Conservation (phyloP, 2,113 vertebrate genomes). For the Cnemophilus loriae region DNA sequence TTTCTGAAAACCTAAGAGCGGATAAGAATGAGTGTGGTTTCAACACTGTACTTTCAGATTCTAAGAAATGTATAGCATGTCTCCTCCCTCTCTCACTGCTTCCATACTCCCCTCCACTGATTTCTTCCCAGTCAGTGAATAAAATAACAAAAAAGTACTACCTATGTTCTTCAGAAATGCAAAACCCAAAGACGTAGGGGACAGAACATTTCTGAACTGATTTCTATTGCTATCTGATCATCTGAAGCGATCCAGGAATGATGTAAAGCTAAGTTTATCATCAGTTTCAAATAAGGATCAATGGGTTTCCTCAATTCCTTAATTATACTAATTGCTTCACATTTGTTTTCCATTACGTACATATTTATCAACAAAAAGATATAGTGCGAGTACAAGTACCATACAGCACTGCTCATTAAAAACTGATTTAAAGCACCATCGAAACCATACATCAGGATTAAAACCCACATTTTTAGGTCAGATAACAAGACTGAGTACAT, state of each 20-base stretch:
- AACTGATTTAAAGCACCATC: conserved; percentile 34
- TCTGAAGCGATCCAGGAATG: conserved; percentile 15
- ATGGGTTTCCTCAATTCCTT: conserved; percentile 34
- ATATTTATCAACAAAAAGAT: conserved; percentile 35
- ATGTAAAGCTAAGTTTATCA: conserved; percentile 53
- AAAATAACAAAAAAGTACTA: conserved; percentile 16
- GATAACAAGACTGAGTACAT: not conserved
- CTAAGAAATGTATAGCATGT: not conserved
- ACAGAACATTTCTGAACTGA: not conserved
- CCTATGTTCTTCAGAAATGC: conserved; percentile 40
- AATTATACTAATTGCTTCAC: conserved; percentile 29
- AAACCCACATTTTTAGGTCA: not conserved
- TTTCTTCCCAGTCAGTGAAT: conserved; percentile 29
- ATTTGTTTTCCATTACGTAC: conserved; percentile 19
- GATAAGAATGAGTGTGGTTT: conserved; percentile 39
- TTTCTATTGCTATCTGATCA: conserved; percentile 41
- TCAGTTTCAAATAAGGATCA: conserved; percentile 39
- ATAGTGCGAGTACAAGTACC: not conserved
- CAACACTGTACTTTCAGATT: conserved; percentile 2
- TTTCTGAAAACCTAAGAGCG: conserved; percentile 82
- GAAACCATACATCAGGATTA: conserved; percentile 40
- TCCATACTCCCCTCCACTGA: not conserved
- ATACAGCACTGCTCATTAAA: not conserved
- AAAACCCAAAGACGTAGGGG: not conserved
- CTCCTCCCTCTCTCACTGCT: not conserved